Evolutionary conservation across 2,888 invertebrate species (phyloP), one percentile per base, ranked within the genome.

Genomic region (Pandemis cinnamomeana): DNA sequence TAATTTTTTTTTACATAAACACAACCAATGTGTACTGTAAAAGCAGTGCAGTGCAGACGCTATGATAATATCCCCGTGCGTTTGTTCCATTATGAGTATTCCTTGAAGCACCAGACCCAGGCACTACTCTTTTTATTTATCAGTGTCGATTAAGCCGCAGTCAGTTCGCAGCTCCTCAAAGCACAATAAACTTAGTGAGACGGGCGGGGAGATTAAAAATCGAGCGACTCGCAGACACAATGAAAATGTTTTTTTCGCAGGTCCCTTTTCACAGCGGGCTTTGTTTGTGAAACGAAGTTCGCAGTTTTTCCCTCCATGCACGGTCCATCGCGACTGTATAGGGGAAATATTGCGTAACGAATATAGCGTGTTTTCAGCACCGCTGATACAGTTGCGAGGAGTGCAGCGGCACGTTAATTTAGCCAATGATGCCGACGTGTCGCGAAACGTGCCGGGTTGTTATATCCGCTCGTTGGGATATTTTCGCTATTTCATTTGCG

Each of bases 221-320:
- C 92, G 91, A 92, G 92, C 89, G 91, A 89, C 85, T 89, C 85
- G 83, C 89, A 90, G 90, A 88, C 93, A 93, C 93, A 93, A 93
- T 93, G 91, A 91, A 90, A 92, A 92, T 91, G 91, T 92, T 93
- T 92, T 91, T 92, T 89, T 73, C 90, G 86, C 88, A 88, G 88
- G 87, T 89, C 91, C 88, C 89, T 91, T 91, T 91, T 91, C 91
- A 88, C 82, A 88, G 82, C 78, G 80, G 81, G 91, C 91, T 91
- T 92, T 93, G 93, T 92, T 93, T 93, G 91, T 92, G 87, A 89
- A 93, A 92, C 91, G 91, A 92, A 93, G 89, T 93, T 92, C 90
- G 82, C 89, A 83, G 86, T 88, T 91, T 90, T 90, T 84, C 86
- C 82, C 87, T 86, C 87, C 87, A 87, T 86, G 86, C 87, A 88